A percentile compares a stretch with the other conserved stretches of the same genome.
These are phyloP conservation scores for Poecile atricapillus DNA, from an alignment of 2,113 vertebrate genomes.

Conservation along the genomic window DNA sequence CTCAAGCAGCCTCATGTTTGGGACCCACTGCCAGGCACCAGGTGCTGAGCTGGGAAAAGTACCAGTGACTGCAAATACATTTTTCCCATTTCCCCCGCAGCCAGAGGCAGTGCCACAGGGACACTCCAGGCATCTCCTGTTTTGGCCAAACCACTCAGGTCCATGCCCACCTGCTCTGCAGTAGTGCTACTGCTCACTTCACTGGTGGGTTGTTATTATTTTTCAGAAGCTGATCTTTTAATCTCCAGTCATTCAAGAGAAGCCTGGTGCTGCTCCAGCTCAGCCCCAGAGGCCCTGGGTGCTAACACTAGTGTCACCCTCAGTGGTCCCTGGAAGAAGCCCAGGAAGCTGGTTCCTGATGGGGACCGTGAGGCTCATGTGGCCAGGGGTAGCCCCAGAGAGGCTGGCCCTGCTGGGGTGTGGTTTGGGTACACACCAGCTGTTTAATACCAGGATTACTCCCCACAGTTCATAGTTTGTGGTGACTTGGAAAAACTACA, in stretches of 20 bases:
- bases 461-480: neutral
- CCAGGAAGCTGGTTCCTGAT: neutral
- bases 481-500: neutral
- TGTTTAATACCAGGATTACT: neutral
- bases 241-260: neutral
- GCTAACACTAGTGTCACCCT: neutral
- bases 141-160: neutral
- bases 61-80: fast-evolving
- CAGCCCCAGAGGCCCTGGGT: neutral
- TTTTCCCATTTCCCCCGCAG: fast-evolving
- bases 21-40: fast-evolving
- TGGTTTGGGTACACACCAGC: neutral
- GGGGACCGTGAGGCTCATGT: neutral
- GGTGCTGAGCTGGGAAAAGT: neutral
- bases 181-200: neutral
- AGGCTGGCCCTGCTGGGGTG: neutral
- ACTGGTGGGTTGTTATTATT: too few relatives aligned
- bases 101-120: neutral
- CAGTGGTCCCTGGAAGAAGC: neutral
- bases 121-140: neutral
- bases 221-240: neutral
- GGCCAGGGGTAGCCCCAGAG: neutral
- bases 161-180: neutral
- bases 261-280: neutral
- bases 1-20: neutral